These are phyloP conservation scores for Sinosuthora webbiana DNA, from an alignment of 2,113 vertebrate species.

Conservation along the genomic window DNA sequence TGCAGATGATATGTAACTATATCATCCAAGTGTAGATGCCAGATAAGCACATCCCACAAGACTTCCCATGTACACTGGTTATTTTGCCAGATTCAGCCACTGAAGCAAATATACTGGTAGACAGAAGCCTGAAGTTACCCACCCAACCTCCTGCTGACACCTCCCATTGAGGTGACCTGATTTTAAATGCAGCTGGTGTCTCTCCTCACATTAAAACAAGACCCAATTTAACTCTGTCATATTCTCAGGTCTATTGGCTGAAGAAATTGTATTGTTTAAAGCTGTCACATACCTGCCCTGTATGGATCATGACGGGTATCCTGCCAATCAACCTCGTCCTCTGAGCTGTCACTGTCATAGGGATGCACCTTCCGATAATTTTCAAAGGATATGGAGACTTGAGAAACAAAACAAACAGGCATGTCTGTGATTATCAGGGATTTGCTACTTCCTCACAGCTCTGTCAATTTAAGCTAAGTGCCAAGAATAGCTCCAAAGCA, in stretches of 20 bases:
- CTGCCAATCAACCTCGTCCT: constrained; percentile 98
- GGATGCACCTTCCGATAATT: constrained; percentile 96
- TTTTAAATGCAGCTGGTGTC: background rate
- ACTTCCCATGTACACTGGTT: background rate
- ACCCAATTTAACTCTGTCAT: background rate
- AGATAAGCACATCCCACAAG: background rate
- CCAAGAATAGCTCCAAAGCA: background rate
- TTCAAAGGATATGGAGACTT: constrained; percentile 98
- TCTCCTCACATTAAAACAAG: background rate
- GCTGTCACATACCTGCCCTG: constrained; percentile 77
- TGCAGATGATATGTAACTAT: background rate
- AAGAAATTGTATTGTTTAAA: background rate
- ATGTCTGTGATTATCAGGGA: background rate
- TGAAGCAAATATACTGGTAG: background rate
- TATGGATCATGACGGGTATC: constrained; percentile 94
- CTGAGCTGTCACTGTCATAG: constrained; percentile 93
- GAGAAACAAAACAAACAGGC: constrained; percentile 35
- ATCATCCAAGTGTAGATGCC: background rate
- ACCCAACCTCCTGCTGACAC: background rate
- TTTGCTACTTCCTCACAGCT: background rate
- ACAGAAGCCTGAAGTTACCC: background rate
- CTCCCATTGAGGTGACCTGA: background rate
- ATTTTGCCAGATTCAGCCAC: background rate
- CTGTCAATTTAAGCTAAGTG: background rate
- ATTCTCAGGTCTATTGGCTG: background rate